Percentiles rank a stretch among this genome's conserved stretches.
Conservation (phyloP, 2,888 invertebrate genomes). For the Tetropium fuscum region DNA sequence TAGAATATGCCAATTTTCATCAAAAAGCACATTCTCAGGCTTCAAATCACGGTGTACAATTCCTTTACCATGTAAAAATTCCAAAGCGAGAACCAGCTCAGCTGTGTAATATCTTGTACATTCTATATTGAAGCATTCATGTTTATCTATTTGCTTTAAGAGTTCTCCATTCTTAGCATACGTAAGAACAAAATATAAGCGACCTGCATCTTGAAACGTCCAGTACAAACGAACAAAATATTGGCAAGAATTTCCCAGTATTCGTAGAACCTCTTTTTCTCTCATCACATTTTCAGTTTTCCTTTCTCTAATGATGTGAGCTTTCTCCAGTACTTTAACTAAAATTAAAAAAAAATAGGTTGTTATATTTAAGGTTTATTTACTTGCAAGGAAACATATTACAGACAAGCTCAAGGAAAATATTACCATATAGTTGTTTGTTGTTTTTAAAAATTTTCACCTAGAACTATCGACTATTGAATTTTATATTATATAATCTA, state of each 20-base stretch:
- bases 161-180: conserved; percentile 97
- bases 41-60: conserved; percentile 97
- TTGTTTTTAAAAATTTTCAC: too few species aligned
- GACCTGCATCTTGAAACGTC: conserved; percentile 95
- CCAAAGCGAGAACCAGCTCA: conserved; percentile 91
- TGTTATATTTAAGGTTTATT: too few species aligned
- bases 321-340: conserved; percentile 99
- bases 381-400: too few species aligned
- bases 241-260: conserved; percentile 75
- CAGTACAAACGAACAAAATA: conserved; percentile 95
- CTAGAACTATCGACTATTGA: too few species aligned
- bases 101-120: conserved; percentile 94
- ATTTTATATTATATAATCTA: too few species aligned
- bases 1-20: conserved; percentile 95
- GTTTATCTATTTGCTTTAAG: conserved; percentile 89
- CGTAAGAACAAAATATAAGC: conserved; percentile 95
- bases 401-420: too few species aligned
- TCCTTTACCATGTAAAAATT: conserved; percentile 88
- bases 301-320: conserved; percentile 91
- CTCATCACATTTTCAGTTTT: conserved; percentile 93
- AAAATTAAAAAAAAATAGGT: conserved; percentile 66
- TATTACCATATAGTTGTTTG: too few species aligned
- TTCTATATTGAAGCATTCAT: conserved; percentile 89
- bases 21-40: conserved; percentile 97
- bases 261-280: conserved; percentile 94